Evolutionary conservation across 2,797 vertebrate species (phyloP), one percentile per base, ranked within the genome.

Genomic region (Falco peregrinus): DNA sequence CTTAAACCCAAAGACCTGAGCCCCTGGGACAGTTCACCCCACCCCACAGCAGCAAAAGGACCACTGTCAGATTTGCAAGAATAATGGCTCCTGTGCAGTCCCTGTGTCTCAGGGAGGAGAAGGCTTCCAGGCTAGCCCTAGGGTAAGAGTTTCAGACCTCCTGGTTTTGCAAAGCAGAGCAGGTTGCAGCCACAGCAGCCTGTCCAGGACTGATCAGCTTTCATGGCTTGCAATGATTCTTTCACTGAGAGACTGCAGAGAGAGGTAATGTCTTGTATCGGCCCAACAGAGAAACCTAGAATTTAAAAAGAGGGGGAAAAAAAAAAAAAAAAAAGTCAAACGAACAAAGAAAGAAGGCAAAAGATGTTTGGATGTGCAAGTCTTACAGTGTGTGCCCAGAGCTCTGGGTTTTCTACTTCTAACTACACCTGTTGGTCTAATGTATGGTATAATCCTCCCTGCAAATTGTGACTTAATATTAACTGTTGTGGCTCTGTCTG

Each of bases 401-500:
- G 68, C 18, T 85, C 5, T 6, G 28, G 19, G 39, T 67, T 65
- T 61, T n/a, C 43, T 57, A 22, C 59, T 57, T 88, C 9, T 33
- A 53, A 41, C 22, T 41, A 21, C 7, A 33, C 22, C 22, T 51
- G 16, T 76, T 76, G 33, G 29, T 67, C 37, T 56, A 45, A 60
- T 8, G 21, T 16, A 19, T 16, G 57, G 37, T 48, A 12, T 45
- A 50, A 33, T 24, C 28, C 47, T 76, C 35, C 28, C 21, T 61
- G 69, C 2, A 7, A 70, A 33, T 26, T 61, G 51, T 39, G 68
- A 60, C 35, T n/a, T 57, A 14, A 13, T 50, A 18, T 28, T 80
- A 1, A 0, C 35, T 2, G 2, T 20, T 24, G 4, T 4, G n/a
- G 45, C 50, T 64, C 74, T 37, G 29, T 11, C 67, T 47, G 37